Base-by-base conservation (phyloP, 2,113 vertebrate genomes). In the Saguinus imperator region DNA sequence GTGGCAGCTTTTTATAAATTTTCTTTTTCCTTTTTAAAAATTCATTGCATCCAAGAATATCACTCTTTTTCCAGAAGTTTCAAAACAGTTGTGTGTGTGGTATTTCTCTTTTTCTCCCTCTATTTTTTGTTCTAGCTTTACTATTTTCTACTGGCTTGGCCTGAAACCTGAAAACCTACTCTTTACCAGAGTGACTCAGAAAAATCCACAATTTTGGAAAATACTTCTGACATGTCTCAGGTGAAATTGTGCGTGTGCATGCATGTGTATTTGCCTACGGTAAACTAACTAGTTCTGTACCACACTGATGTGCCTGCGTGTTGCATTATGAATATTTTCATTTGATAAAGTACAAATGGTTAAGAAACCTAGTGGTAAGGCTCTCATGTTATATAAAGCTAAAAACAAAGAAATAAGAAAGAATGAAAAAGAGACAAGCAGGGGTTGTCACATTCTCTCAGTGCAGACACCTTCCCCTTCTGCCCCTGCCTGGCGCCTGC, bases 31-130 rank as follows among this genome's bases (percentile, higher is more conserved):
- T 43, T 76, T 48, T 75, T 23, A 27, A 76, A 64, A 50, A n/a
- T 73, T 94, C 48, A 25, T 88, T 85, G 43, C 3, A 18, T 81
- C 48, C 64, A 80, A 93, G 29, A 16, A 77, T 37, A 61, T 27
- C 21, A 58, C 73, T 88, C 48, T 93, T 89, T 9, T 8, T 94
- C 90, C 43, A 89, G 32, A 96, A 87, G 37, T 93, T 94, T n/a
- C 55, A 90, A 68, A 87, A 79, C 89, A 83, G 16, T 87, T 87
- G 3, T 87, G 4, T 70, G 29, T 55, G 45, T 87, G 75, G 6
- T 29, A 55, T 96, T 95, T 85, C 52, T 90, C 83, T 87, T n/a
- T 95, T 87, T 64, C 37, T 66, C 32, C 5, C 27, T 16, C 52
- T 52, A 91, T 70, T 73, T 45, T 68, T 87, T 88, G 85, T 58